These are phyloP conservation scores for Caenorhabditis japonica DNA, from an alignment of 2,888 invertebrate species.

Conservation along the genomic window DNA sequence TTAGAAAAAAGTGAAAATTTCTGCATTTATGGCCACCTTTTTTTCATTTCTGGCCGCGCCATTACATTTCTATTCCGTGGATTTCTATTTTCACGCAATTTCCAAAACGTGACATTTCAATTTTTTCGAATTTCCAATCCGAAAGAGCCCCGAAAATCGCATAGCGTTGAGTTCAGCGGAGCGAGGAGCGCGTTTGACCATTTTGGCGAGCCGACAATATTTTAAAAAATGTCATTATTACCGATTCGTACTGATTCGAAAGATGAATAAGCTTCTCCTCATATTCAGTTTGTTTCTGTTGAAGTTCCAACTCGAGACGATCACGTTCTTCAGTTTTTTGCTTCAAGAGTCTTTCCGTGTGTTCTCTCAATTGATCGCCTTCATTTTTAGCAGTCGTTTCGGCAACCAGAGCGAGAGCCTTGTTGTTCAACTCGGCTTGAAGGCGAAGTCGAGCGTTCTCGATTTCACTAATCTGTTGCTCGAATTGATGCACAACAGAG, in stretches of 20 bases:
- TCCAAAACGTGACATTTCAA: too few species aligned
- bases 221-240: background rate
- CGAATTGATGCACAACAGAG: slow-evolving; percentile 23
- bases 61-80: too few species aligned
- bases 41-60: too few species aligned
- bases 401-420: slow-evolving; percentile 25
- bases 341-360: slow-evolving; percentile 28
- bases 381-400: slow-evolving; percentile 37
- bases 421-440: slow-evolving; percentile 31
- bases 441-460: slow-evolving; percentile 11
- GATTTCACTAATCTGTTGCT: slow-evolving; percentile 18
- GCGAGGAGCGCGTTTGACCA: too few species aligned
- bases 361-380: slow-evolving; percentile 41
- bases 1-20: too few species aligned
- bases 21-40: too few species aligned
- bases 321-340: slow-evolving; percentile 33
- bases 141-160: too few species aligned
- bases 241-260: slow-evolving; percentile 44
- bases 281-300: slow-evolving; percentile 30
- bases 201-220: too few species aligned
- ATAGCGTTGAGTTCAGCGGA: too few species aligned
- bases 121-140: too few species aligned
- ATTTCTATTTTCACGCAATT: too few species aligned
- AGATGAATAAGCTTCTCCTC: slow-evolving; percentile 44
- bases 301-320: slow-evolving; percentile 8